Evolutionary conservation across 2,113 vertebrate species (phyloP), one percentile per base, ranked within the genome.

Genomic region (Prunella himalayana): DNA sequence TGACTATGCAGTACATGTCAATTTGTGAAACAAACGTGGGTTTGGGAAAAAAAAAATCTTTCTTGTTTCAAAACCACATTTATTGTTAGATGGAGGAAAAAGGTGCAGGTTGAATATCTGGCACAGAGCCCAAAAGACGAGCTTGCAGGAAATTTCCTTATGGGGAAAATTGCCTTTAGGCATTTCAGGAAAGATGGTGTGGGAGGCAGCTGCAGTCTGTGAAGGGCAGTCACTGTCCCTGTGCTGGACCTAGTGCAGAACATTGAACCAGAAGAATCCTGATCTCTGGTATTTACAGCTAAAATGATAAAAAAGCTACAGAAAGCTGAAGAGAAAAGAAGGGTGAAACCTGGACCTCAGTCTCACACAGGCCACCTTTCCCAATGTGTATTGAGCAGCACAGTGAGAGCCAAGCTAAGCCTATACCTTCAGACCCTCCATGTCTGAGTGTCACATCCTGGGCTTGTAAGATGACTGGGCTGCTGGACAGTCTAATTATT

Each of bases 391-490:
- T 25, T 82, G 61, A 59, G 31, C 70, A 82, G 30, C 39, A 5
- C 21, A 50, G 37, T 2, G 5, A 47, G 18, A 45, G 45, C 73
- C 2, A 5, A 68, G 24, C 33, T 50, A 1, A 78, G 86, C 28
- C 66, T 73, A 0, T 35, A 18, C 50, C 35, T 0, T 2, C 66
- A 60, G 25, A 64, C 28, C 19, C 14, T 11, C 3, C 28, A 1
- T 21, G 37, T 49, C n/a, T 53, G 39, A 56, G 17, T 70, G 24
- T 16, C 37, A 59, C 50, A 16, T 23, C 6, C 35, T 50, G 61
- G 30, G 31, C 57, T 76, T 73, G 28, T 41, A 53, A 61, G 28
- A 8, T 84, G 39, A 21, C 18, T 57, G 51, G 33, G 27, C 30
- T 91, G 31, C 47, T 70, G 51, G 16, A 10, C 57, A 77, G 39